Evolutionary conservation across 2,888 invertebrate species (phyloP).

Genomic region (Pyralis farinalis): DNA sequence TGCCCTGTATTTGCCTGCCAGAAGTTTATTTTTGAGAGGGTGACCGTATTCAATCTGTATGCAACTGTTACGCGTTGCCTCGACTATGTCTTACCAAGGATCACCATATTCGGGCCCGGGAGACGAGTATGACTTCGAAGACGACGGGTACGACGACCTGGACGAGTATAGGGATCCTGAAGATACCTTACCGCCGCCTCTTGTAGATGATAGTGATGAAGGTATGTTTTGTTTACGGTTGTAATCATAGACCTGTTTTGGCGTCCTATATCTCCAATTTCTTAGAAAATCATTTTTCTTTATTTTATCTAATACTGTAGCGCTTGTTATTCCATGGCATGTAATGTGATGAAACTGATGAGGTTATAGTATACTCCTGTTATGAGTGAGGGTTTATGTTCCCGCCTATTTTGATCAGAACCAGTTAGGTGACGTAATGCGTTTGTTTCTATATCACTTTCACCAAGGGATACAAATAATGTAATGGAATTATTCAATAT

Average conservation of each 20-base stretch:
- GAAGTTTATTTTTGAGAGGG: constrained; percentile 61
- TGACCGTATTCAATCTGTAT: constrained; percentile 73
- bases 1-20: constrained; percentile 39
- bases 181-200: constrained; percentile 73
- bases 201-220: constrained; percentile 82
- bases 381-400: constrained; percentile 30
- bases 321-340: constrained; percentile 52
- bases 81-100: constrained; percentile 84
- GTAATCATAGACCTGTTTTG: constrained; percentile 45
- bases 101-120: constrained; percentile 85
- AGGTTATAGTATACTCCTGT: constrained; percentile 36
- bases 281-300: constrained; percentile 24
- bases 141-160: constrained; percentile 85
- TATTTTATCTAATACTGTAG: constrained; percentile 13
- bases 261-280: constrained; percentile 40
- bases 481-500: too few species aligned
- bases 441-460: constrained; percentile 49
- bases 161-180: constrained; percentile 86
- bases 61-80: constrained; percentile 79
- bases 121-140: constrained; percentile 87
- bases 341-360: constrained; percentile 47
- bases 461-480: constrained; percentile 31
- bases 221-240: constrained; percentile 73
- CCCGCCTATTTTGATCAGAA: constrained; percentile 59
- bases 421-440: constrained; percentile 63